Percentiles rank a stretch among this genome's conserved stretches.
Conservation (phyloP, 92 coral and sea anemone species). For the Micromussa lordhowensis region DNA sequence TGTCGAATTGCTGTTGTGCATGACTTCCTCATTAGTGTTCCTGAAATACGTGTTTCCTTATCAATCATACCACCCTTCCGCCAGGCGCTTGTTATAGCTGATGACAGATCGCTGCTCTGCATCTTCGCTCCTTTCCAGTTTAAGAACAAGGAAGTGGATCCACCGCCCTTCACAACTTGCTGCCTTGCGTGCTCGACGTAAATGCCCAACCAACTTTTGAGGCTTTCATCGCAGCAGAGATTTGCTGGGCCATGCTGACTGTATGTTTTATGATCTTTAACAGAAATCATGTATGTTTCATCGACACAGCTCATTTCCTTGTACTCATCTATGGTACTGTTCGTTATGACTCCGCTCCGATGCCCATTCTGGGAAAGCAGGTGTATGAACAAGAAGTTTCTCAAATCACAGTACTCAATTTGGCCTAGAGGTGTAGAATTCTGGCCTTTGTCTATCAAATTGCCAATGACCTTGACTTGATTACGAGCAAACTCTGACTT, state of each 20-base stretch:
- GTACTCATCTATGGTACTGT: conserved; percentile 19
- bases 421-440: background rate
- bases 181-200: background rate
- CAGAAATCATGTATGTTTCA: background rate
- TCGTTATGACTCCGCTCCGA: conserved; percentile 27
- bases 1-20: conserved; percentile 25
- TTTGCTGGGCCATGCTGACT: conserved; percentile 32
- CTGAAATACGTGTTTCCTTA: background rate
- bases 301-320: conserved; percentile 18
- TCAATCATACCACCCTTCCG: conserved; percentile 31
- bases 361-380: conserved; percentile 27
- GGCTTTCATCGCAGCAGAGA: conserved; percentile 10
- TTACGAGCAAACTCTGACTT: background rate
- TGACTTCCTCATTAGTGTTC: conserved; percentile 19
- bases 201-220: conserved; percentile 10
- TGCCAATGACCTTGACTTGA: too few species aligned
- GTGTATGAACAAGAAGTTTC: conserved; percentile 25
- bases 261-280: conserved; percentile 1
- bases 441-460: background rate
- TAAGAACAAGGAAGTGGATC: background rate
- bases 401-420: conserved; percentile 28
- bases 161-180: background rate
- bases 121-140: conserved; percentile 24
- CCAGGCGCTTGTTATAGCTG: conserved; percentile 24
- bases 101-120: conserved; percentile 1